Evolutionary conservation across 2,113 vertebrate species (phyloP).

Genomic region (Pterocles burchelli): DNA sequence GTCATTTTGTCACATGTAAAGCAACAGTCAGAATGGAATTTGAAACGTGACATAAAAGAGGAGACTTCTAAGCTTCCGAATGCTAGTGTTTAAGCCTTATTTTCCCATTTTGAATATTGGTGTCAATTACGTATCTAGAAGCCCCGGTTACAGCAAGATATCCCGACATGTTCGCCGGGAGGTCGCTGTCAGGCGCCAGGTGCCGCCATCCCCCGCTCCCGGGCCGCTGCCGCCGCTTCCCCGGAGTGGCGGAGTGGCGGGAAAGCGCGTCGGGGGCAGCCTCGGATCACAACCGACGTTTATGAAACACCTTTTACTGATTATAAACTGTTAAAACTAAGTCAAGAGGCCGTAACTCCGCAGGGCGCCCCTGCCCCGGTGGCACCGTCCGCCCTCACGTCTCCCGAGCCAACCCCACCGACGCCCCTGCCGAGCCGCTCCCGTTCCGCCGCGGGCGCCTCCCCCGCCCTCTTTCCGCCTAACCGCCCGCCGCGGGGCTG

Average conservation of each 20-base stretch:
- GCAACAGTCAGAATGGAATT: not conserved
- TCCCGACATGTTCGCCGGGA: accelerated
- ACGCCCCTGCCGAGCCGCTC: not conserved
- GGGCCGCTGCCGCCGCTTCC: not conserved
- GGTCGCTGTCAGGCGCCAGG: not conserved
- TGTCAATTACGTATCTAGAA: not conserved
- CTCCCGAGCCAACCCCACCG: no score
- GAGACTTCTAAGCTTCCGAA: not conserved
- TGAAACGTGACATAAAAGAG: not conserved
- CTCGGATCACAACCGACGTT: accelerated
- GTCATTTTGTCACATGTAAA: not conserved
- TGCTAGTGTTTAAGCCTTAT: not conserved
- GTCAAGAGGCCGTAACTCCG: accelerated
- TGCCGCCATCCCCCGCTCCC: not conserved
- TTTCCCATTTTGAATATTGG: not conserved
- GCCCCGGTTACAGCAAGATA: no score
- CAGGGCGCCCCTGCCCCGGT: no score
- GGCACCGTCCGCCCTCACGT: no score
- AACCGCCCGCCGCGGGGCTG: no score
- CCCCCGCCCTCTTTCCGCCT: not conserved
- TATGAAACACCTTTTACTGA: not conserved
- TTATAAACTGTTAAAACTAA: no score
- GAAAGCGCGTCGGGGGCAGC: accelerated
- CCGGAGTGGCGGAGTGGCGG: no score
- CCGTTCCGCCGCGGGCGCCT: not conserved